These are phyloP conservation scores for Oophaga pumilio DNA, from an alignment of 2,113 vertebrate genomes.

Conservation along the genomic window DNA sequence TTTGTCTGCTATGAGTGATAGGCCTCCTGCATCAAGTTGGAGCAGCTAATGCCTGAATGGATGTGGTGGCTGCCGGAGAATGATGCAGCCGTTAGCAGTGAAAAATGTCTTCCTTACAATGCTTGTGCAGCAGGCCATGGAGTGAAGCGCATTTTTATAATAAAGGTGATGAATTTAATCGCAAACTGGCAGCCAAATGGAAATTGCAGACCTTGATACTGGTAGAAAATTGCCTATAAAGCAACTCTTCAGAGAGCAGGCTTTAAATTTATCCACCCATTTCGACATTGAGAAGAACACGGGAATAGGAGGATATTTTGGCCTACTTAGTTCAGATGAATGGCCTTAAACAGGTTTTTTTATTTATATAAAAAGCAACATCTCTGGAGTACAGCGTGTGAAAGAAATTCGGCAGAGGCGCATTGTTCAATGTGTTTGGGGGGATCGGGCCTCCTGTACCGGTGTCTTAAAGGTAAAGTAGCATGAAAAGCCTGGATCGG, in stretches of 20 bases:
- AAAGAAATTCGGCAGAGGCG: background rate
- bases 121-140: slow-evolving; percentile 78
- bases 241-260: slow-evolving; percentile 78
- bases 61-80: slow-evolving; percentile 71
- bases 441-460: too few species aligned
- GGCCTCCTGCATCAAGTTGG: slow-evolving; percentile 65
- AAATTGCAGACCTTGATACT: slow-evolving; percentile 82
- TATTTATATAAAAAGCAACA: slow-evolving; percentile 26
- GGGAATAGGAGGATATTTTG: slow-evolving; percentile 72
- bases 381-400: background rate
- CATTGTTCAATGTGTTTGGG: background rate
- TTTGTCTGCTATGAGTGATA: slow-evolving; percentile 66
- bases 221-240: slow-evolving; percentile 83
- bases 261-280: slow-evolving; percentile 82
- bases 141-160: slow-evolving; percentile 80
- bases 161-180: slow-evolving; percentile 91
- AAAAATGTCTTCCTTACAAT: slow-evolving; percentile 78
- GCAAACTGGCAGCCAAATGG: slow-evolving; percentile 79
- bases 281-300: slow-evolving; percentile 75
- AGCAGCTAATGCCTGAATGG: slow-evolving; percentile 70
- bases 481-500: background rate
- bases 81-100: slow-evolving; percentile 76
- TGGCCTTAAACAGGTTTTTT: slow-evolving; percentile 53
- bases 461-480: background rate
- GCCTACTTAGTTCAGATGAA: slow-evolving; percentile 75